Base-by-base conservation (phyloP, 2,797 vertebrate species). In the Microctenopoma lineatum region DNA sequence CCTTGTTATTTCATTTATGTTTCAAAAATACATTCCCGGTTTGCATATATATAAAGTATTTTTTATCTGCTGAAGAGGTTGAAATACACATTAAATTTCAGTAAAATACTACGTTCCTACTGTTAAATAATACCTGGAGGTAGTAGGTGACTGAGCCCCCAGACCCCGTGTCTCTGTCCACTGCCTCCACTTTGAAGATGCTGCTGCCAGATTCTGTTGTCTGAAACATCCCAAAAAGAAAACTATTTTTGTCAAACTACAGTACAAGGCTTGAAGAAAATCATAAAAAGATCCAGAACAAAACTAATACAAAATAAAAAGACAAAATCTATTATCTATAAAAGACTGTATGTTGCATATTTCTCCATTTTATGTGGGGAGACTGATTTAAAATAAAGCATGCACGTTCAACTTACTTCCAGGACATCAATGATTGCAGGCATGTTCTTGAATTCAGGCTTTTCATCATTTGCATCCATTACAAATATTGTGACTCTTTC, bases 381-480 rank as follows among this genome's bases (percentile, higher is more conserved):
- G 2, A 26, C 4, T 26, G 3, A 41, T 34, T 57, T 5, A 18
- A 53, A 18, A 29, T n/a, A 47, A 54, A 36, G 13, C 14, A 47
- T 0, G 5, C 2, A 13, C 0, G 13, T 1, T 41, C n/a, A 15
- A 90, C 94, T 90, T 83, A 98, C 98, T 94, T 99, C 98, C 7
- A 94, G 90, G 10, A 99, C 94, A 57, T 95, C 88, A n/a, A 96
- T 89, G 57, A 95, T 86, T 7, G 96, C 95, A 9, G 98, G 97
- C 77, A 97, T 92, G 73, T 96, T 95, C 84, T 94, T 87, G 88
- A 99, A 98, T 84, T 95, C 95, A 0, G 98, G 98, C 1, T 92
- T 95, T 84, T 99, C 96, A 15, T 99, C 98, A 11, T 99, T 99
- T 79, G 95, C 93, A 85, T 99, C 98, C 57, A 95, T 98, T 38